A percentile compares a stretch with the other conserved stretches of the same genome.
phyloP scores from a whole-genome alignment of 2,888 invertebrate genomes.

The Mythimna albipuncta region DNA sequence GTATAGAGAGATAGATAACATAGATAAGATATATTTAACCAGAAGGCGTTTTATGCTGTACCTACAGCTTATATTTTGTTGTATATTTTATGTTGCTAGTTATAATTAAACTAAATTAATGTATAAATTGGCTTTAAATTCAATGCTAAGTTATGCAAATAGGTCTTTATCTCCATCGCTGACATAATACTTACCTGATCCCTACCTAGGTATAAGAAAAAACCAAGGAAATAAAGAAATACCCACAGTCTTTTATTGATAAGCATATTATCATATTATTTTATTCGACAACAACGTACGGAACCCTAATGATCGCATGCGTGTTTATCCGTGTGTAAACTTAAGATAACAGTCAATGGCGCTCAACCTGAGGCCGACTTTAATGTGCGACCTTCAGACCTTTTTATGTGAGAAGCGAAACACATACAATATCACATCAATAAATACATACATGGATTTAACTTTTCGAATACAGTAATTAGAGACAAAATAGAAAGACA shows the following conservation, averaged over 20 bases:
- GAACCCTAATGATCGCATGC: conserved; percentile 36
- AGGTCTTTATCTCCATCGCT: no score
- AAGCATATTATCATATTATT: not conserved
- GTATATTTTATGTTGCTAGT: no score
- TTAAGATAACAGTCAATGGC: conserved; percentile 47
- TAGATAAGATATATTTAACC: no score
- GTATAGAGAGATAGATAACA: no score
- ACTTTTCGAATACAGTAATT: no score
- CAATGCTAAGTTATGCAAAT: not conserved
- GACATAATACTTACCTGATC: no score
- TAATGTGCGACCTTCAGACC: conserved; percentile 11
- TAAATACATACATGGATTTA: no score
- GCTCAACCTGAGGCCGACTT: conserved; percentile 32
- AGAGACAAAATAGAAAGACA: no score
- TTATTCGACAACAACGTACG: conserved; percentile 13
- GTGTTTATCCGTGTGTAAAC: conserved; percentile 48
- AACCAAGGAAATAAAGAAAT: conserved; percentile 7
- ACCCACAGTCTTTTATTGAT: not conserved
- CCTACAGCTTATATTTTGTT: no score
- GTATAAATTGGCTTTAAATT: not conserved
- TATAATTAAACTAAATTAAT: not conserved
- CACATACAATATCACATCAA: no score
- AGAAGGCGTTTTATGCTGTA: no score
- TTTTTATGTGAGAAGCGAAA: not conserved
- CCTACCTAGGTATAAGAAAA: not conserved